These are phyloP conservation scores for Drosophila oshimai DNA, from an alignment of 1,140 invertebrate species.

Conservation along the genomic window DNA sequence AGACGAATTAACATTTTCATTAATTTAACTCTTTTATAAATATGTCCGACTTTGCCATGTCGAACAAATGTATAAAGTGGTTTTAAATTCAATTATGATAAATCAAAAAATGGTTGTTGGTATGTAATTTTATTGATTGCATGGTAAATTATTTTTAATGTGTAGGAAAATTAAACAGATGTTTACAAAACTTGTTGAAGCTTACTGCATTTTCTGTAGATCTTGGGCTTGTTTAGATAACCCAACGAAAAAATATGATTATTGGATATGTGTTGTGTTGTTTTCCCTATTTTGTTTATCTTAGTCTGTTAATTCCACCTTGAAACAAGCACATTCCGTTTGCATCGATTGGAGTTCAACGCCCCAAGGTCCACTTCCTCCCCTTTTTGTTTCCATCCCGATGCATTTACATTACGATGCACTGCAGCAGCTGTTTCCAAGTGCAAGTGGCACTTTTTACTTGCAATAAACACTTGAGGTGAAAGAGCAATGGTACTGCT, in stretches of 20 bases:
- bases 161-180: too few species aligned
- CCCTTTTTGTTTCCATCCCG: not conserved
- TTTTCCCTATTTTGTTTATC: constrained; percentile 1
- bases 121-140: too few species aligned
- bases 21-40: not conserved
- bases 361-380: not conserved
- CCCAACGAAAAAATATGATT: constrained; percentile 7
- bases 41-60: not conserved
- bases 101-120: too few species aligned
- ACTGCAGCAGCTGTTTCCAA: not conserved
- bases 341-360: constrained; percentile 12
- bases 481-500: constrained; percentile 9
- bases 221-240: not conserved
- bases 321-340: not conserved
- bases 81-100: not conserved
- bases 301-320: constrained; percentile 6
- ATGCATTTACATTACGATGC: not conserved
- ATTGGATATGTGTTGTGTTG: not conserved
- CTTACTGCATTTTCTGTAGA: too few species aligned
- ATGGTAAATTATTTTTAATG: too few species aligned
- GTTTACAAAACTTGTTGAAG: too few species aligned
- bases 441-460: constrained; percentile 68
- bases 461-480: constrained; percentile 57
- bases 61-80: not conserved
- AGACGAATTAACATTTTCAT: not conserved